Percentiles rank a stretch among this genome's conserved stretches.
Conservation (phyloP, 2,113 vertebrate species). For the Pithys albifrons region DNA sequence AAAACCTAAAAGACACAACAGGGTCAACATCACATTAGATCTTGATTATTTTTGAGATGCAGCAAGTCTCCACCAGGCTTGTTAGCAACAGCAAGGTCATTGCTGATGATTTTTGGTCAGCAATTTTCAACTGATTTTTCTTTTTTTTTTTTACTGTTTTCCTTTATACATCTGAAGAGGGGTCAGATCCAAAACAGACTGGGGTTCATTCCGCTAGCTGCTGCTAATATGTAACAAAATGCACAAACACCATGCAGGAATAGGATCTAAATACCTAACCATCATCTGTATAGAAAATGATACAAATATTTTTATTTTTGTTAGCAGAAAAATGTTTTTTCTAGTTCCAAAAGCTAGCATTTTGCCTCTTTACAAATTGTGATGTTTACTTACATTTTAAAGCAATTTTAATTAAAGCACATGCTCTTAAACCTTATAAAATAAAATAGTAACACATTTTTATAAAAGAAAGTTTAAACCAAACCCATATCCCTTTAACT, state of each 20-base stretch:
- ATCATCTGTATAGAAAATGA: neutral
- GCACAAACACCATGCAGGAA: neutral
- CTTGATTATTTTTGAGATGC: neutral
- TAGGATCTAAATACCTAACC: neutral
- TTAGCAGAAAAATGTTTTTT: neutral
- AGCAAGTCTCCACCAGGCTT: neutral
- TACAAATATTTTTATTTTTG: neutral
- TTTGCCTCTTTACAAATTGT: neutral
- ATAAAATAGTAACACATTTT: neutral
- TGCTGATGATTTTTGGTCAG: neutral
- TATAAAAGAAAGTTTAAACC: neutral
- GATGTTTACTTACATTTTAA: neutral
- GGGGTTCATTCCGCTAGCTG: neutral
- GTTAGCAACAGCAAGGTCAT: neutral
- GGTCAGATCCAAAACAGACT: neutral
- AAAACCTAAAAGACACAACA: constrained; percentile 18
- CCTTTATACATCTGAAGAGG: neutral
- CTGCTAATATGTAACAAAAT: neutral
- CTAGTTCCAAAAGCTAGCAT: neutral
- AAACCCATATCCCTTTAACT: neutral
- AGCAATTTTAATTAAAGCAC: neutral
- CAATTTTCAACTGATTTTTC: neutral
- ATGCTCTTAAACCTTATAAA: neutral
- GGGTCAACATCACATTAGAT: neutral
- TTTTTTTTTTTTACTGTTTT: neutral